These are phyloP conservation scores for Xestia sexstrigata DNA, from an alignment of 2,888 invertebrate genomes.

Conservation along the genomic window DNA sequence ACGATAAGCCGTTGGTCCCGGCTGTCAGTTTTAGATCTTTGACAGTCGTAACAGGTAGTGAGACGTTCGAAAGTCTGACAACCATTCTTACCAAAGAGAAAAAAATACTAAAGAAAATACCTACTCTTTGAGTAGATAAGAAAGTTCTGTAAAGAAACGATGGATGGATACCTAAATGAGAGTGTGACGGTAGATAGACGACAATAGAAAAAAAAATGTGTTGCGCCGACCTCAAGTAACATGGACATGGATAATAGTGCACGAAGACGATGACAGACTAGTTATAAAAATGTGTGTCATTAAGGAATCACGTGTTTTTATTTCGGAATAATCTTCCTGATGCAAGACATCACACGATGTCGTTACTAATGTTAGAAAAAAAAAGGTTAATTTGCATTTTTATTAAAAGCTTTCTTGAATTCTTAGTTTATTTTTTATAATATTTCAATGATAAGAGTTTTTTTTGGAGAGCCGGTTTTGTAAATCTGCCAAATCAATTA, in stretches of 20 bases:
- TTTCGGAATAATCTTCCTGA: neutral
- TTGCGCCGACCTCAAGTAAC: too few relatives aligned
- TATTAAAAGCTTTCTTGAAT: neutral
- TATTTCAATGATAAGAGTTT: neutral
- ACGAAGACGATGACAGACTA: too few relatives aligned
- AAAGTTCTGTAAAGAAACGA: too few relatives aligned
- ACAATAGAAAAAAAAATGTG: too few relatives aligned
- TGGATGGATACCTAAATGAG: too few relatives aligned
- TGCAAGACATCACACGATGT: neutral
- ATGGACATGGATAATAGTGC: too few relatives aligned
- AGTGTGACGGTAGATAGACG: too few relatives aligned
- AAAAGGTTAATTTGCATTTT: slow-evolving; percentile 1
- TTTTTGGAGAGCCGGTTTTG: neutral
- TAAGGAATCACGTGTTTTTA: neutral
- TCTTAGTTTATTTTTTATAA: neutral
- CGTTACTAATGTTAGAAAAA: neutral
- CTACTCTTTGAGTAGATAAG: too few relatives aligned
- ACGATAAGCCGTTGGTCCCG: neutral
- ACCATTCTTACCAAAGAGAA: too few relatives aligned
- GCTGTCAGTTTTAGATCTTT: neutral
- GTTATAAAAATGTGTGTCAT: neutral
- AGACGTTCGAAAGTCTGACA: too few relatives aligned
- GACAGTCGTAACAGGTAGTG: neutral
- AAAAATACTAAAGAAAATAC: too few relatives aligned
- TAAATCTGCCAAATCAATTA: neutral